Conservation (phyloP, 2,113 vertebrate species). For the Nipponia nippon region DNA sequence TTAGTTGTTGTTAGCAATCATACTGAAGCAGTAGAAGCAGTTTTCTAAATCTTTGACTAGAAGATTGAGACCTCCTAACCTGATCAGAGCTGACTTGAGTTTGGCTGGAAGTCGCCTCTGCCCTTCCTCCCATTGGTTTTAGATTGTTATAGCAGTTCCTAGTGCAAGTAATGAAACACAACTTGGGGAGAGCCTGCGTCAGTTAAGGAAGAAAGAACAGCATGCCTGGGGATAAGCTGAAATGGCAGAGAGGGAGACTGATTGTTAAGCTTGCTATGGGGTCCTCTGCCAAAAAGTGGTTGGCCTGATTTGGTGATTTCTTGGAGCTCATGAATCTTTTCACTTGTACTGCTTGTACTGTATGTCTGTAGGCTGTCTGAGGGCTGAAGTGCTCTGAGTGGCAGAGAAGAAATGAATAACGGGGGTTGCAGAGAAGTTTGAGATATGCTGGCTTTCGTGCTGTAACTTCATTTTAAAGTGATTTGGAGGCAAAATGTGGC, state of each 20-base stretch:
- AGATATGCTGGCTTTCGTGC: neutral
- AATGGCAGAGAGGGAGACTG: neutral
- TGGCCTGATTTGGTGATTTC: neutral
- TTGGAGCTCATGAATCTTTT: neutral
- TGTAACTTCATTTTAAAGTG: neutral
- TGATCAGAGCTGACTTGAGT: neutral
- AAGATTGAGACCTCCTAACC: neutral
- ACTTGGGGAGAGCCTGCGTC: neutral
- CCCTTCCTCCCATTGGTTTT: neutral
- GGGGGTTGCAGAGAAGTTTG: neutral
- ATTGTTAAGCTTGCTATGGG: neutral
- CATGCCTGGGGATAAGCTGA: neutral
- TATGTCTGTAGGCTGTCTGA: accelerated
- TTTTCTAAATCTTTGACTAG: neutral
- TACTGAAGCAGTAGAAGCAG: neutral
- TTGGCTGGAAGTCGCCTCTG: neutral
- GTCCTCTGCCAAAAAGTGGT: neutral
- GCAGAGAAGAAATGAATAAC: neutral
- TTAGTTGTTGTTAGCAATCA: neutral
- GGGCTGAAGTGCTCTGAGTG: neutral
- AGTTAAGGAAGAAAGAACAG: neutral
- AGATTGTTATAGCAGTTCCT: neutral
- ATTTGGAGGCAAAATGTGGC: neutral
- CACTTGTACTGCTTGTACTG: neutral
- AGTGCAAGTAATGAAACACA: neutral